phyloP scores from a whole-genome alignment of 2,888 invertebrate genomes.

The Thysanoteuthis rhombus region DNA sequence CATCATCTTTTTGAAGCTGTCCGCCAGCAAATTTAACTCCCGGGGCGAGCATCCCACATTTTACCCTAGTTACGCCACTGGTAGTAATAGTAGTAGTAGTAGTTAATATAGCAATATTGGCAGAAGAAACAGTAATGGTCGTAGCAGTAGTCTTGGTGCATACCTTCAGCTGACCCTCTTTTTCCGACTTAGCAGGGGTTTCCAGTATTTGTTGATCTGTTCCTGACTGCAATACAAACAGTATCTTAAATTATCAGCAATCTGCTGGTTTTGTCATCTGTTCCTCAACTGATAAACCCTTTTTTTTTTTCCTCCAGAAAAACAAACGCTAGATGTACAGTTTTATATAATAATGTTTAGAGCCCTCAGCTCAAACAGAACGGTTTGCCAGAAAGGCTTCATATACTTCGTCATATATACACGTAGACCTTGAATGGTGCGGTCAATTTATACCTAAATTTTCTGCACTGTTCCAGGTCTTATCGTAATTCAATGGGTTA shows the following conservation, averaged over 20 bases:
- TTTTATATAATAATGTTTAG: no score
- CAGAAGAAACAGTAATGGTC: constrained; percentile 12
- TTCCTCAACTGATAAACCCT: neutral
- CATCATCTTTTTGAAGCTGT: no score
- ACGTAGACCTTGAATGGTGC: no score
- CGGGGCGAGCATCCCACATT: neutral
- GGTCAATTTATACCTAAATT: no score
- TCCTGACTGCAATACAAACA: neutral
- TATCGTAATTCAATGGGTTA: no score
- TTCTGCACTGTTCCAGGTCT: no score
- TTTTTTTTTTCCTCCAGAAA: neutral
- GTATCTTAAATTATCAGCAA: neutral
- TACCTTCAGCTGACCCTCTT: neutral
- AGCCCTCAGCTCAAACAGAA: no score
- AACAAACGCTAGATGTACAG: no score
- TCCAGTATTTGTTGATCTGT: neutral
- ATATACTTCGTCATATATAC: no score
- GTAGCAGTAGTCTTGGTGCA: neutral
- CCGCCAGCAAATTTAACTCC: no score
- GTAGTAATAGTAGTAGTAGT: neutral
- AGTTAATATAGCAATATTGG: neutral
- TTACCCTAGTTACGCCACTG: neutral
- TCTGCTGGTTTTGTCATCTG: neutral
- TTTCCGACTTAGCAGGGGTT: neutral
- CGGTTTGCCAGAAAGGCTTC: no score